Conservation (phyloP, 2,797 vertebrate genomes). For the Acanthurus tractus region DNA sequence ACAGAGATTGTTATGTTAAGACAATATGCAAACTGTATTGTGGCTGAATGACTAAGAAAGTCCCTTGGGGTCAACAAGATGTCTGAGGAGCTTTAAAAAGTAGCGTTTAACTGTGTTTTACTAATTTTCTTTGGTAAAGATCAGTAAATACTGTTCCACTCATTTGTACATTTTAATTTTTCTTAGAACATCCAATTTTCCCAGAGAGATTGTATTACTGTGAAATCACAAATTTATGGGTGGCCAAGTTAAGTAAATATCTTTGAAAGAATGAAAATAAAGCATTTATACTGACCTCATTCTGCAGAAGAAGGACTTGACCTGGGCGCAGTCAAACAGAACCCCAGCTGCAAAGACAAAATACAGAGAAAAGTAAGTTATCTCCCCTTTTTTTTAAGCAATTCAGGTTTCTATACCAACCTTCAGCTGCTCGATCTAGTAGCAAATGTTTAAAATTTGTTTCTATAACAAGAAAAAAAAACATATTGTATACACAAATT, state of each 20-base stretch:
- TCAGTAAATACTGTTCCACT: neutral
- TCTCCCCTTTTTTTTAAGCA: neutral
- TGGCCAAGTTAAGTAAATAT: neutral
- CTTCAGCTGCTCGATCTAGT: no score
- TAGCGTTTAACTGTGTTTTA: neutral
- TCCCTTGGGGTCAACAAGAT: neutral
- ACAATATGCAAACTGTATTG: neutral
- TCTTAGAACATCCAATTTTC: neutral
- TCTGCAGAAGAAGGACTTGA: slow-evolving; percentile 95
- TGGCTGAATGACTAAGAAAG: neutral
- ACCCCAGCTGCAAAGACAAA: slow-evolving; percentile 79
- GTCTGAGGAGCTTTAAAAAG: neutral
- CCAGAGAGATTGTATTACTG: neutral
- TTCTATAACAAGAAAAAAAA: neutral
- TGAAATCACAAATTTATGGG: neutral
- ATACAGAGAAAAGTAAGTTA: slow-evolving; percentile 26
- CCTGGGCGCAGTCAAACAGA: slow-evolving; percentile 86
- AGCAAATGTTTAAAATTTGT: no score
- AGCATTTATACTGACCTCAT: slow-evolving; percentile 85
- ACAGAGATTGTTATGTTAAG: neutral
- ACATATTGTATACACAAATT: neutral
- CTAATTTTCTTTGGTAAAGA: neutral
- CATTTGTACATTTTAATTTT: neutral
- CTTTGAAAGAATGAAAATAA: slow-evolving; percentile 53
- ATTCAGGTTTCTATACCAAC: no score